Conservation (phyloP, 2,888 invertebrate genomes). For the Physocephala rufipes region DNA sequence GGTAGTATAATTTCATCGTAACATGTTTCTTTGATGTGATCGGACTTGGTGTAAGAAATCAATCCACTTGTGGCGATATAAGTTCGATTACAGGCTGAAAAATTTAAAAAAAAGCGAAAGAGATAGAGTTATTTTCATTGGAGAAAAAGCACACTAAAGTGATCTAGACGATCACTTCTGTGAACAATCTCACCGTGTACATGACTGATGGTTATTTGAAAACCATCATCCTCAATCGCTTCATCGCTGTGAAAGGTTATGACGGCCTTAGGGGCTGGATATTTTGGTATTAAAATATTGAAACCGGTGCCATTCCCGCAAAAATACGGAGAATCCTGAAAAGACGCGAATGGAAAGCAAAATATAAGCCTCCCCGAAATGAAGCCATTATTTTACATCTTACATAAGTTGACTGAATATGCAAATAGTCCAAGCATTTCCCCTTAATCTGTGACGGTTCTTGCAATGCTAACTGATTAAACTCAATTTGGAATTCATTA, state of each 20-base stretch:
- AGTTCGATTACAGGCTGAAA: slow-evolving; percentile 64
- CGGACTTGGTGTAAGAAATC: slow-evolving; percentile 62
- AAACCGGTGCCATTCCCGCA: slow-evolving; percentile 46
- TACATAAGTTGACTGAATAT: slow-evolving; percentile 45
- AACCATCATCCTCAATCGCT: slow-evolving; percentile 44
- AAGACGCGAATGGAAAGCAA: neutral
- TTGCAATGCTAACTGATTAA: slow-evolving; percentile 70
- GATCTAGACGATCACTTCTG: neutral
- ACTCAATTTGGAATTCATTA: slow-evolving; percentile 63
- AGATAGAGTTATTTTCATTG: neutral
- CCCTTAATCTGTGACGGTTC: slow-evolving; percentile 56
- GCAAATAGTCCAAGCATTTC: slow-evolving; percentile 57
- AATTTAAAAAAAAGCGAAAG: neutral
- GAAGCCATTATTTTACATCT: slow-evolving; percentile 24
- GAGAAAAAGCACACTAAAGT: too few relatives aligned
- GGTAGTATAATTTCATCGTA: slow-evolving; percentile 73
- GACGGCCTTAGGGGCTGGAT: slow-evolving; percentile 31
- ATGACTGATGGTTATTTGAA: slow-evolving; percentile 66
- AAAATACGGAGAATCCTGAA: slow-evolving; percentile 36
- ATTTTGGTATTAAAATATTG: slow-evolving; percentile 12
- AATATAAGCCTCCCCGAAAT: neutral
- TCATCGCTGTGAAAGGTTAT: slow-evolving; percentile 55
- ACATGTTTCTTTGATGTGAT: slow-evolving; percentile 67
- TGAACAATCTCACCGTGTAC: slow-evolving; percentile 64
- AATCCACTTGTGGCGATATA: slow-evolving; percentile 75